A percentile compares a stretch with the other conserved stretches of the same genome.
Conservation (phyloP, 2,888 invertebrate species). For the Drosophila fulvimacula region DNA sequence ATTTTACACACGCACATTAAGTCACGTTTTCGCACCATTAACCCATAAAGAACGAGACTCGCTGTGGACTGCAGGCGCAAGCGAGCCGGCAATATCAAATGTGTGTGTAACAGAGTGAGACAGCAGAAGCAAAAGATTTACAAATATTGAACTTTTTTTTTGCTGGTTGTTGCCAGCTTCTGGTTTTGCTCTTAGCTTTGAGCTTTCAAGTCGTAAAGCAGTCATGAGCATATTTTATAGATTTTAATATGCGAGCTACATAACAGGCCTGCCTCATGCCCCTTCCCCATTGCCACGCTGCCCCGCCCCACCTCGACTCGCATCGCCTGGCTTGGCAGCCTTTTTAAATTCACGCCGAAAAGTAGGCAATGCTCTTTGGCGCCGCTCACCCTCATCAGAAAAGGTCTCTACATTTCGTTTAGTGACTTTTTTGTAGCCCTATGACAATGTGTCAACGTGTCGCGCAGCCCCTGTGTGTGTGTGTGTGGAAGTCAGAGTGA, state of each 20-base stretch:
- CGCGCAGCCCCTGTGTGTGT: constrained; percentile 22
- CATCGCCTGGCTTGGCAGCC: constrained; percentile 30
- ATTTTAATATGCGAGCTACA: constrained; percentile 81
- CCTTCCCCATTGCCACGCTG: constrained; percentile 1
- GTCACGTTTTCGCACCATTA: constrained; percentile 84
- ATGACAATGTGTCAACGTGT: constrained; percentile 80
- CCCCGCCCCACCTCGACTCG: constrained; percentile 18
- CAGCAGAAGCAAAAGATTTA: constrained; percentile 65
- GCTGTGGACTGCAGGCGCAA: constrained; percentile 23
- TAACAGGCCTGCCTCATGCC: constrained; percentile 36
- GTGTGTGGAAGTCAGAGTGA: constrained; percentile 24
- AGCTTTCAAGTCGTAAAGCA: constrained; percentile 76
- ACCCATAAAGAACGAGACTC: constrained; percentile 79
- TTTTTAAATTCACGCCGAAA: constrained; percentile 73
- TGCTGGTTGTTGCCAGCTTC: constrained; percentile 52
- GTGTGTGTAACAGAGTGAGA: constrained; percentile 7
- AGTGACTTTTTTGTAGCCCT: constrained; percentile 68
- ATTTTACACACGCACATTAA: constrained; percentile 81
- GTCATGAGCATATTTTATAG: constrained; percentile 77
- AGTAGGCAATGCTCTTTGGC: constrained; percentile 70
- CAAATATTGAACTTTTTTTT: constrained; percentile 82
- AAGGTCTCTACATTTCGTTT: constrained; percentile 66
- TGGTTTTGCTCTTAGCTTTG: constrained; percentile 63
- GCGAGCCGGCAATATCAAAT: constrained; percentile 17
- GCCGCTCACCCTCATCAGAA: constrained; percentile 70